Evolutionary conservation across 2,888 invertebrate species (phyloP), one percentile per base, ranked within the genome.

Genomic region (Punctoribates punctum): DNA sequence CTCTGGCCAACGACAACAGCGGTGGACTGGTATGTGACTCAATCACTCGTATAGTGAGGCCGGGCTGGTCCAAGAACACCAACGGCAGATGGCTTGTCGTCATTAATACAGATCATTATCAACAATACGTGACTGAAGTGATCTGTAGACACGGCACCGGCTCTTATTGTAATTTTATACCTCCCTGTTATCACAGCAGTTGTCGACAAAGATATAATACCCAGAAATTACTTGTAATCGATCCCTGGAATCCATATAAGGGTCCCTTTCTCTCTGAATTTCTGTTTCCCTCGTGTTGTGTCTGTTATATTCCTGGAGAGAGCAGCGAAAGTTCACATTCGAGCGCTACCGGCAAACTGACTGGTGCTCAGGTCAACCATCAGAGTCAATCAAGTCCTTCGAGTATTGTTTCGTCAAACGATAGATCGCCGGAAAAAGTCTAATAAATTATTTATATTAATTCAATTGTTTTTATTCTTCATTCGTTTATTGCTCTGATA

Each of bases 61-160:
- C 79, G 0, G 81, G 81, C 23, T 81, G 81, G 80, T 80, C 81
- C 3, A 78, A 79, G n/a, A 81, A 81, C 77, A 80, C 80, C n/a
- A 80, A 80, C 38, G 79, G 79, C 8, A 73, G 79, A 48, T 81
- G 81, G 81, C 77, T 81, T 17, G 81, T 80, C n/a, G 79, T 81
- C 27, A 79, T 81, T 74, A 81, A 81, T 65, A 81, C 80, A 11
- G 80, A 80, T 11, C 70, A 78, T 48, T 80, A 81, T 51, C 78
- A 79, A 3, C 80, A 81, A 76, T 80, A 79, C 27, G 79, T 81
- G 48, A 80, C 81, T 15, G 81, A 81, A 77, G 79, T 81, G 20
- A 77, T 80, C n/a, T 80, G 81, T 77, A 75, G 79, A 78, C 78
- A 77, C 51, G 77, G 76, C 13, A 54, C 46, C 27, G 78, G 78